Conservation (phyloP, 64 coral and sea anemone species). For the Pachyseris speciosa region DNA sequence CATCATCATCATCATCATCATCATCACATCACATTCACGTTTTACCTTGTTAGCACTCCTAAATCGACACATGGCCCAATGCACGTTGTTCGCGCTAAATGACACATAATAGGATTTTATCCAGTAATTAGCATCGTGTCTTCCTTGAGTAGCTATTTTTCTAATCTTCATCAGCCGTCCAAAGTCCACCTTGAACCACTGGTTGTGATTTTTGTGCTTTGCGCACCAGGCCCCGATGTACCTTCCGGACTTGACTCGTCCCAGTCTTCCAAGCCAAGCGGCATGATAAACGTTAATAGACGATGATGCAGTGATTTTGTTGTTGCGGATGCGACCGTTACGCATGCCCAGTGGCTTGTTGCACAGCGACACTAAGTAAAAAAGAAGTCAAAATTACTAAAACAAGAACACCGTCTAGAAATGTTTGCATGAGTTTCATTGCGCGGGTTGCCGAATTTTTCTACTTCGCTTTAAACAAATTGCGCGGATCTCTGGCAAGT, state of each 20-base stretch:
- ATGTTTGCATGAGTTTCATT: too few species aligned
- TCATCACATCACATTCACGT: neutral
- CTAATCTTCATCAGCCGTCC: slow-evolving; percentile 60
- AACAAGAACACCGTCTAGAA: too few species aligned
- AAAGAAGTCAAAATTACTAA: neutral
- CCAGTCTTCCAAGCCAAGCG: slow-evolving; percentile 64
- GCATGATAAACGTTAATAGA: slow-evolving; percentile 8
- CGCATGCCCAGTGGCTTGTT: slow-evolving; percentile 79
- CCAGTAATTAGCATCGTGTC: slow-evolving; percentile 63
- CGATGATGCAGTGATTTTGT: slow-evolving; percentile 75
- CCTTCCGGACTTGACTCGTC: slow-evolving; percentile 3
- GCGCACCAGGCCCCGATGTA: slow-evolving; percentile 61
- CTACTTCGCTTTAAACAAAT: too few species aligned
- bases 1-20: too few species aligned
- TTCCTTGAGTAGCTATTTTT: slow-evolving; percentile 79
- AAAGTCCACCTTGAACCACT: slow-evolving; percentile 93
- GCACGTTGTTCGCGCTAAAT: slow-evolving; percentile 61
- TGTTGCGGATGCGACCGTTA: slow-evolving; percentile 59
- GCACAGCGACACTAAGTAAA: slow-evolving; percentile 37
- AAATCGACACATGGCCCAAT: slow-evolving; percentile 59
- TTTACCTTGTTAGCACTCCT: slow-evolving; percentile 64
- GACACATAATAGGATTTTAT: slow-evolving; percentile 78
- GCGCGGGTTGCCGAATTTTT: too few species aligned
- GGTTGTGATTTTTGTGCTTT: slow-evolving; percentile 66
- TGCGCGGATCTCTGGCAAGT: too few species aligned